phyloP scores from a whole-genome alignment of 2,797 vertebrate genomes.

The Halcyon leucocephala region DNA sequence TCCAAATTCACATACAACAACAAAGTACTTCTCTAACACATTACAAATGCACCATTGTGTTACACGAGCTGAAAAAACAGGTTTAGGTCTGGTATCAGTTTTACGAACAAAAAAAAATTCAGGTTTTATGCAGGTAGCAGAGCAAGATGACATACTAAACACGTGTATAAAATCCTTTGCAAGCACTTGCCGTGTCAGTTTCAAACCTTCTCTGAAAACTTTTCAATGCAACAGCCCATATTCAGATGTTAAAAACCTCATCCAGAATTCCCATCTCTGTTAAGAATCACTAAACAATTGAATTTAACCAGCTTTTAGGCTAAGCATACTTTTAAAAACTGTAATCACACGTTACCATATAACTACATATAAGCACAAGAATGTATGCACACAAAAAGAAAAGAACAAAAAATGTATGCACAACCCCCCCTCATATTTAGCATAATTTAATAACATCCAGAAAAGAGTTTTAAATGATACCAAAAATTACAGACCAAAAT shows the following conservation, averaged over 20 bases:
- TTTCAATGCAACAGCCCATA: neutral
- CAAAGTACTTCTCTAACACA: neutral
- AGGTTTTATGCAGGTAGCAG: neutral
- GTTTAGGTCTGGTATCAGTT: neutral
- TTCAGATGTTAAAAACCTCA: neutral
- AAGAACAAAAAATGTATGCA: neutral
- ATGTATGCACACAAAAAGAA: neutral
- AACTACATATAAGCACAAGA: neutral
- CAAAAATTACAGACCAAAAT: neutral
- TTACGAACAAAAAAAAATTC: neutral
- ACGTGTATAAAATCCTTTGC: neutral
- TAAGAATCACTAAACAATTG: neutral
- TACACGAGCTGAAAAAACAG: neutral
- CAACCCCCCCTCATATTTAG: neutral
- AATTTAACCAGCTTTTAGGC: neutral
- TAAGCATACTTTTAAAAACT: neutral
- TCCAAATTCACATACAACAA: neutral
- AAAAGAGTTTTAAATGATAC: neutral
- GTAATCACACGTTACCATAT: neutral
- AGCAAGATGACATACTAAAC: neutral
- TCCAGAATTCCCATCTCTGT: neutral
- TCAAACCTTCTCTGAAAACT: neutral
- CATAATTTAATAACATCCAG: neutral
- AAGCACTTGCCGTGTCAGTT: neutral
- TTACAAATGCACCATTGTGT: accelerated